phyloP scores from a whole-genome alignment of 1,140 invertebrate genomes.

The Andrena cerasifolii region DNA sequence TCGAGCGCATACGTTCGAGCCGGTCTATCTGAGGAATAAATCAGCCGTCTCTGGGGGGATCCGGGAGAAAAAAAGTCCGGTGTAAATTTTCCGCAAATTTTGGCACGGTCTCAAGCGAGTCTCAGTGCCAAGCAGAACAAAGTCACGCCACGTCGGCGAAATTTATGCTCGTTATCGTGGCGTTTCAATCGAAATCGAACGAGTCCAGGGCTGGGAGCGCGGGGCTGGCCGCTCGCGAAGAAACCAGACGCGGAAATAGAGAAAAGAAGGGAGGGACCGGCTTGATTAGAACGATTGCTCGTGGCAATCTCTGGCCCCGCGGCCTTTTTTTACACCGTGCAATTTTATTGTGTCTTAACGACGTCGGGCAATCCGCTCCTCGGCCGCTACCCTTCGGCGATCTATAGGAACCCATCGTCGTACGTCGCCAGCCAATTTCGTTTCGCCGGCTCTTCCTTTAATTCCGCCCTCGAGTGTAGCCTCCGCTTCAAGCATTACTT shows the following conservation, averaged over 20 bases:
- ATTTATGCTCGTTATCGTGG: constrained; percentile 44
- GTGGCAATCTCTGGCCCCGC: constrained; percentile 65
- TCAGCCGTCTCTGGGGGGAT: constrained; percentile 9
- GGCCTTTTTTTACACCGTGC: constrained; percentile 61
- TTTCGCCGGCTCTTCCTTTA: constrained; percentile 65
- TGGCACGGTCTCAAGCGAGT: constrained; percentile 33
- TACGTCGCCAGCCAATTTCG: constrained; percentile 74
- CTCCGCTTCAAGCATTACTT: constrained; percentile 2
- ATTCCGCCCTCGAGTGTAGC: constrained; percentile 32
- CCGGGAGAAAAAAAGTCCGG: background rate
- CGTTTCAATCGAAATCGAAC: constrained; percentile 61
- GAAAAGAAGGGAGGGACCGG: constrained; percentile 22
- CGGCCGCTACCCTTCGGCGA: background rate
- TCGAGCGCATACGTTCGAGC: background rate
- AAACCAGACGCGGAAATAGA: constrained; percentile 11
- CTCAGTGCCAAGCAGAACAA: constrained; percentile 46
- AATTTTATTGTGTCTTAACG: constrained; percentile 76
- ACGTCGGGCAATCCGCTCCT: constrained; percentile 63
- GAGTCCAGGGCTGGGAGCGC: background rate
- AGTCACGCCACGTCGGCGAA: constrained; percentile 32
- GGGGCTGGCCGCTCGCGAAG: background rate
- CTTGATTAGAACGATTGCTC: constrained; percentile 73
- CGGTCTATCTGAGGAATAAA: constrained; percentile 30
- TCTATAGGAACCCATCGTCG: constrained; percentile 56
- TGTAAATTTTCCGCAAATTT: constrained; percentile 48